Evolutionary conservation across 1,140 invertebrate species (phyloP).

Genomic region (Drosophila bocqueti): DNA sequence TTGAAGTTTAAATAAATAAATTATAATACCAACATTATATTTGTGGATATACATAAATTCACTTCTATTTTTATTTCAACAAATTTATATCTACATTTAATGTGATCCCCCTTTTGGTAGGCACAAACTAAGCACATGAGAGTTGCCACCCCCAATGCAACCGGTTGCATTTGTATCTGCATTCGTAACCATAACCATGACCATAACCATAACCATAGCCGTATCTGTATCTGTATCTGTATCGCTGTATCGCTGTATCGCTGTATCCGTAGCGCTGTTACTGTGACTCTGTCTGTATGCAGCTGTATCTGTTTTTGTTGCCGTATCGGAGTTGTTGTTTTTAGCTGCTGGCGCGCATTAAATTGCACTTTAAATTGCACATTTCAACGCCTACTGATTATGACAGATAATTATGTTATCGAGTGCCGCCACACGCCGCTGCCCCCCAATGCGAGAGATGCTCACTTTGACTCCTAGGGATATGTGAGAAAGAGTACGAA

Average conservation of each 20-base stretch:
- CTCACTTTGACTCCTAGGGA: conserved; percentile 3
- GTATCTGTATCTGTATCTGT: conserved; percentile 28
- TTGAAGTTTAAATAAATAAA: not conserved
- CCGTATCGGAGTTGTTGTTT: conserved; percentile 48
- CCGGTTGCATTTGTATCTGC: conserved; percentile 42
- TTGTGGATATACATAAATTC: no score
- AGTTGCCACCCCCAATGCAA: conserved; percentile 14
- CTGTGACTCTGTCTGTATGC: conserved; percentile 12
- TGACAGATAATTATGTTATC: conserved; percentile 83
- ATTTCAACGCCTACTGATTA: conserved; percentile 84
- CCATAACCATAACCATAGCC: conserved; percentile 6
- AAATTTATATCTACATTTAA: not conserved
- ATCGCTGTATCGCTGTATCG: conserved; percentile 17
- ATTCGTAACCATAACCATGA: conserved; percentile 22
- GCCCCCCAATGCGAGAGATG: not conserved
- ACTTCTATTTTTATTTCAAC: not conserved
- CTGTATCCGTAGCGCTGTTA: conserved; percentile 20
- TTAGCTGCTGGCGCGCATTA: conserved; percentile 75
- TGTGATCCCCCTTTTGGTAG: not conserved
- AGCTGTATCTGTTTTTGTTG: conserved; percentile 6
- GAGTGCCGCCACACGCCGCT: conserved; percentile 72
- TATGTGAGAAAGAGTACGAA: not conserved
- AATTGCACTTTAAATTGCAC: conserved; percentile 84
- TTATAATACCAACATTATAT: not conserved
- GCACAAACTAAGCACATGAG: not conserved